phyloP scores from a whole-genome alignment of 2,888 invertebrate species.

The Torymus aiolomorphi region DNA sequence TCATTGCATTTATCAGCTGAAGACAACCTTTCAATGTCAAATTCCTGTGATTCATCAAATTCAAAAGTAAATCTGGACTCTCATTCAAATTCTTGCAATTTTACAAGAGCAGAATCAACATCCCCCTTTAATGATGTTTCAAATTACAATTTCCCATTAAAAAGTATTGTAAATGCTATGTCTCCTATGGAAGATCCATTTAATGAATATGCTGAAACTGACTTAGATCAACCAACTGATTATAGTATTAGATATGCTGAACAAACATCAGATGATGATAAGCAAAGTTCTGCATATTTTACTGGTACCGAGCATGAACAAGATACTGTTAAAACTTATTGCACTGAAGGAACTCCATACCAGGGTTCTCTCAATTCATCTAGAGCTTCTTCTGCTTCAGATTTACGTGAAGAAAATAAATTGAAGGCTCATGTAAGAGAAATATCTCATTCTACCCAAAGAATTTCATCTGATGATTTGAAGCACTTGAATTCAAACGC shows the following conservation, averaged over 20 bases:
- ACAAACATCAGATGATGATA: conserved; percentile 81
- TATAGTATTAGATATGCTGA: conserved; percentile 93
- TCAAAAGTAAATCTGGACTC: conserved; percentile 30
- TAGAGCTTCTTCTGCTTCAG: conserved; percentile 91
- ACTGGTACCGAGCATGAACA: conserved; percentile 64
- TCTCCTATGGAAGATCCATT: conserved; percentile 62
- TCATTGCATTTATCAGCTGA: conserved; percentile 68
- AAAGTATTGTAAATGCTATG: conserved; percentile 59
- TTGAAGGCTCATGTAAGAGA: conserved; percentile 55
- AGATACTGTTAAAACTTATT: conserved; percentile 84
- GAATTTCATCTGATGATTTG: conserved; percentile 2
- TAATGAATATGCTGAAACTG: conserved; percentile 70
- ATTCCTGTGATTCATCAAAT: conserved; percentile 43
- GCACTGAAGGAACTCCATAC: conserved; percentile 92
- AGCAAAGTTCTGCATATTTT: conserved; percentile 67
- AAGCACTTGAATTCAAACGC: conserved; percentile 19
- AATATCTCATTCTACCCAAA: conserved; percentile 47
- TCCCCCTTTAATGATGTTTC: conserved; percentile 10
- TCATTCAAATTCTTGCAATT: conserved; percentile 28
- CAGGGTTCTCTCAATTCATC: conserved; percentile 83
- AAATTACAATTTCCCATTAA: conserved; percentile 54
- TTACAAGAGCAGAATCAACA: conserved; percentile 20
- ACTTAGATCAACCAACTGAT: conserved; percentile 85
- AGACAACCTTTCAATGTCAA: conserved; percentile 61
- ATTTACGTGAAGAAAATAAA: conserved; percentile 79